phyloP scores from a whole-genome alignment of 2,797 vertebrate species.

The Falco concolor region DNA sequence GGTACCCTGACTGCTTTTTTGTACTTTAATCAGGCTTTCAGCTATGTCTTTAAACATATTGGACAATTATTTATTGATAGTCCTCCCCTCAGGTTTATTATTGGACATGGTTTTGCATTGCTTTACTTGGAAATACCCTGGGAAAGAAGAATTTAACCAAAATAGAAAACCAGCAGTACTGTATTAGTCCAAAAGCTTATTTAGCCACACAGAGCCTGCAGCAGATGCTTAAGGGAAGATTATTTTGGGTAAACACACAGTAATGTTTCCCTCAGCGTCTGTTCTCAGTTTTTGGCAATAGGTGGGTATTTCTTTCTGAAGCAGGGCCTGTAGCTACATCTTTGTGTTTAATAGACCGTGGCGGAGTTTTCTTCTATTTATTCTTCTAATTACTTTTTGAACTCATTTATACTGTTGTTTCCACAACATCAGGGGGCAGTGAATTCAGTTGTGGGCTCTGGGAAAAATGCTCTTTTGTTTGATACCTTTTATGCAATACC shows the following conservation, averaged over 20 bases:
- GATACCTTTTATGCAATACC: conserved; percentile 30
- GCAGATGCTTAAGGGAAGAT: neutral
- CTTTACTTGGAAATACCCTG: neutral
- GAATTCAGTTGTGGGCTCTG: neutral
- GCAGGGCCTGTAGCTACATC: neutral
- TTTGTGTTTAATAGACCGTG: conserved; percentile 25
- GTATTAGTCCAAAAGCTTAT: neutral
- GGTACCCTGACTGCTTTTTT: neutral
- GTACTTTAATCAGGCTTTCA: neutral
- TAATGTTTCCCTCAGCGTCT: neutral
- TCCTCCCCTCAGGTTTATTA: neutral
- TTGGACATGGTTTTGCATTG: neutral
- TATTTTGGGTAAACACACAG: conserved; percentile 15
- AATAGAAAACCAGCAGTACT: neutral
- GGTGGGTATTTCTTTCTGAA: conserved; percentile 16
- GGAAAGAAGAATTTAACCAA: neutral
- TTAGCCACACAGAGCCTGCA: neutral
- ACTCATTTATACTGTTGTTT: conserved; percentile 34
- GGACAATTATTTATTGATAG: neutral
- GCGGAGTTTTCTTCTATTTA: neutral
- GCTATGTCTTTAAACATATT: neutral
- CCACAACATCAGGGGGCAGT: conserved; percentile 17
- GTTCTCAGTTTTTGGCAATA: conserved; percentile 12
- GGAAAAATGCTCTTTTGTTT: conserved; percentile 12
- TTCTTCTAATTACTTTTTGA: conserved; percentile 51